phyloP scores from a whole-genome alignment of 2,797 vertebrate genomes.

The Ptychadena robeensis region DNA sequence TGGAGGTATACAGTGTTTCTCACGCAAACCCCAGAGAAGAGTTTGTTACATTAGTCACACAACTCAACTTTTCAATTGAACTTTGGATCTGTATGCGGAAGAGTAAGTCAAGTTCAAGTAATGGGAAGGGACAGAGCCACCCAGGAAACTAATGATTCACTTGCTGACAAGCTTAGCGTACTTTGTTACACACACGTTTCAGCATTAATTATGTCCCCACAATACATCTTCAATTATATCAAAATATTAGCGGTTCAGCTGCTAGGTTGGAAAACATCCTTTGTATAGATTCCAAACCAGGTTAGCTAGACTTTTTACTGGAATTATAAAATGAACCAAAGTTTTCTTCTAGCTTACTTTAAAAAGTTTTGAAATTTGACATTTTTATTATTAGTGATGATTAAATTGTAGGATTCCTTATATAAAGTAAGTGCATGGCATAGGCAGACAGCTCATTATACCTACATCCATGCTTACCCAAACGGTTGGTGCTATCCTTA shows the following conservation, averaged over 20 bases:
- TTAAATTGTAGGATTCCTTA: neutral
- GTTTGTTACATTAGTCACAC: slow-evolving; percentile 59
- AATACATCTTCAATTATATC: slow-evolving; percentile 59
- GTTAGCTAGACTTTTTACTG: neutral
- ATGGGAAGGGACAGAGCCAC: slow-evolving; percentile 61
- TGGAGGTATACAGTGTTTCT: slow-evolving; percentile 49
- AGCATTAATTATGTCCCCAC: slow-evolving; percentile 63
- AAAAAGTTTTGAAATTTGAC: neutral
- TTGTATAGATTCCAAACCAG: neutral
- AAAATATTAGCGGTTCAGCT: slow-evolving; percentile 49
- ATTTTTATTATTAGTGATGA: neutral
- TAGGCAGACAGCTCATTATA: slow-evolving; percentile 64
- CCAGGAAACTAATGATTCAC: slow-evolving; percentile 53
- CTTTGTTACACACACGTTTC: slow-evolving; percentile 48
- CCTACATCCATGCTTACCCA: slow-evolving; percentile 74
- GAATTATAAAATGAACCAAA: neutral
- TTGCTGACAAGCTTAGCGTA: slow-evolving; percentile 56
- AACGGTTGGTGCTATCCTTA: slow-evolving; percentile 79
- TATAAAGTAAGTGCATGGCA: neutral
- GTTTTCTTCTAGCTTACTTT: neutral
- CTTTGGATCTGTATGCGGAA: slow-evolving; percentile 44
- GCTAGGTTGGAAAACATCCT: slow-evolving; percentile 22
- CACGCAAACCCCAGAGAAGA: slow-evolving; percentile 52
- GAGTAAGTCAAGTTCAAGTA: slow-evolving; percentile 53
- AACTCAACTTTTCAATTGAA: slow-evolving; percentile 60